A percentile compares a stretch with the other conserved stretches of the same genome.
These are phyloP conservation scores for Cranoglanis bouderius DNA, from an alignment of 2,113 vertebrate genomes.

Conservation along the genomic window DNA sequence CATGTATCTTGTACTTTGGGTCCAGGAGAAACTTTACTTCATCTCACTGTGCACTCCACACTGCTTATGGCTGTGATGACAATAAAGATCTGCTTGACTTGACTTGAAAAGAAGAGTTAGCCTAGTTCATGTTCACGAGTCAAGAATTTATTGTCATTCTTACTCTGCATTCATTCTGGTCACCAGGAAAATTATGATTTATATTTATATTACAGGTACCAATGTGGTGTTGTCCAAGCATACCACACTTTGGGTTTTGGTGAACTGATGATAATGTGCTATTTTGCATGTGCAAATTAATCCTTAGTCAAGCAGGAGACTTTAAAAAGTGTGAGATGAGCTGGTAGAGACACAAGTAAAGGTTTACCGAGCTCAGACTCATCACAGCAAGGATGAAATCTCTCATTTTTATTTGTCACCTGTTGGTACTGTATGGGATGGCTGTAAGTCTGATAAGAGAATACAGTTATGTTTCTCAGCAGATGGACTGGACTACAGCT, in stretches of 20 bases:
- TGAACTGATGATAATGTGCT: neutral
- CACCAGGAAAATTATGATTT: neutral
- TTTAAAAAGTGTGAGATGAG: neutral
- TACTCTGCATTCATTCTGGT: neutral
- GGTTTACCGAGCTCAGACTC: neutral
- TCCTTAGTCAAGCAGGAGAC: neutral
- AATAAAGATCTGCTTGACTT: neutral
- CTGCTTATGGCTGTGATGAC: neutral
- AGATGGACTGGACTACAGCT: neutral
- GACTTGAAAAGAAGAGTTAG: neutral
- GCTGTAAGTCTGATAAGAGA: too few relatives aligned
- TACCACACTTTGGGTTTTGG: neutral
- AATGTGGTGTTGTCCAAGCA: neutral
- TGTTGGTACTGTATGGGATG: neutral
- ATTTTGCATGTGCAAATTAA: neutral
- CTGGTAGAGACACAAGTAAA: neutral
- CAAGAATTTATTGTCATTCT: neutral
- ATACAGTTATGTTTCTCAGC: neutral
- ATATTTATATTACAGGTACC: neutral
- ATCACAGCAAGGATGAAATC: conserved; percentile 1
- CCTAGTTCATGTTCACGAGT: neutral
- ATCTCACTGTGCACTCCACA: neutral
- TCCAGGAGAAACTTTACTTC: too few relatives aligned
- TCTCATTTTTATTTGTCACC: neutral
- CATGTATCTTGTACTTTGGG: too few relatives aligned